These are phyloP conservation scores for Emydoidea blandingii DNA, from an alignment of 2,797 vertebrate species.

Conservation along the genomic window DNA sequence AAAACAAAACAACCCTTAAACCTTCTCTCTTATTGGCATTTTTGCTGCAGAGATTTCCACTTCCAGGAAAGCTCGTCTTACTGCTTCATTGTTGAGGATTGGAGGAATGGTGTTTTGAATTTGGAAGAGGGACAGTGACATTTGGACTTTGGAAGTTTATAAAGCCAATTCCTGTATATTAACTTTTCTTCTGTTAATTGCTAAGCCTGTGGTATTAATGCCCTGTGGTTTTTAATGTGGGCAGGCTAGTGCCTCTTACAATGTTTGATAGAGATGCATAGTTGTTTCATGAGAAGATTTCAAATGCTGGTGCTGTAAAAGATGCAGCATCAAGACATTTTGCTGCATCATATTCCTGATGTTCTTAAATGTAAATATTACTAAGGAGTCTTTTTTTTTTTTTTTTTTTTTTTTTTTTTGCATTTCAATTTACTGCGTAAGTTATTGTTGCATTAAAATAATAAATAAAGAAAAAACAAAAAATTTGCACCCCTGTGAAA, in stretches of 20 bases:
- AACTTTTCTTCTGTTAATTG: conserved; percentile 33
- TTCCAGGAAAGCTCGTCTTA: background rate
- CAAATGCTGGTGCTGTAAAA: background rate
- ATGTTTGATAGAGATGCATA: background rate
- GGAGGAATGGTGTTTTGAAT: background rate
- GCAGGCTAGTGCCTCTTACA: background rate
- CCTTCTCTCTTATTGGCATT: background rate
- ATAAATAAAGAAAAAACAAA: background rate
- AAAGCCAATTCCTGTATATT: conserved; percentile 1
- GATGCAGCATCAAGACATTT: background rate
- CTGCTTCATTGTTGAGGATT: background rate
- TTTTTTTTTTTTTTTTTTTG: background rate
- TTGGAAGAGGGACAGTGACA: background rate
- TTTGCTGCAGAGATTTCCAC: conserved; percentile 6
- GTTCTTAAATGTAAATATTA: background rate
- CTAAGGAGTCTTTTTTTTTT: background rate
- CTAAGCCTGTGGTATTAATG: conserved; percentile 11
- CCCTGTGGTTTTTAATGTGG: conserved; percentile 5
- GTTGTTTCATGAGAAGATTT: background rate
- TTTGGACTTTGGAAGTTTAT: conserved; percentile 33
- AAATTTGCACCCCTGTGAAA: background rate
- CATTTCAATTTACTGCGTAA: background rate
- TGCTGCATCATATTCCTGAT: background rate
- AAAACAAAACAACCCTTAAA: background rate
- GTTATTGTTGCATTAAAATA: background rate